These are phyloP conservation scores for Serripes groenlandicus DNA, from an alignment of 2,888 invertebrate species.

Conservation along the genomic window DNA sequence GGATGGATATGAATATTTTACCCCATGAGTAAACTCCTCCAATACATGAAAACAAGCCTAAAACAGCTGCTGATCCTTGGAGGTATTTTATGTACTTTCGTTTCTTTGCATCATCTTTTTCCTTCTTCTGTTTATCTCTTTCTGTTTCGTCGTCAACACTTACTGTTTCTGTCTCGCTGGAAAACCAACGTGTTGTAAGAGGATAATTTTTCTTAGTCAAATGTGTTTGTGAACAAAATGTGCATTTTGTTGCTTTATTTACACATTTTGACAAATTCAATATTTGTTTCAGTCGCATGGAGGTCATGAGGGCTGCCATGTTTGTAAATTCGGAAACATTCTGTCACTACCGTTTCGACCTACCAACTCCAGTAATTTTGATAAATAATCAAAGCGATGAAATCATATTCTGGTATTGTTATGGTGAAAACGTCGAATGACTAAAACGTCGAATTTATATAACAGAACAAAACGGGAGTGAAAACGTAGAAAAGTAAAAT, in stretches of 20 bases:
- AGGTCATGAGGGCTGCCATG: slow-evolving; percentile 50
- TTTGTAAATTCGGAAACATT: slow-evolving; percentile 12
- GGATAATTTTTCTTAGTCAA: background rate
- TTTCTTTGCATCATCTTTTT: slow-evolving; percentile 12
- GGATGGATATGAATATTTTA: too few species aligned
- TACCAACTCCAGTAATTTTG: background rate
- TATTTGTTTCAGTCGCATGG: slow-evolving; percentile 22
- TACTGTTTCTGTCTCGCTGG: background rate
- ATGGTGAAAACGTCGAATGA: too few species aligned
- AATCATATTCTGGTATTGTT: too few species aligned
- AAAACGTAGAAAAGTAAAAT: too few species aligned
- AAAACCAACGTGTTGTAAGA: background rate
- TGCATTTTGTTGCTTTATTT: background rate
- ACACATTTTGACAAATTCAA: background rate
- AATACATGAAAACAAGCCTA: background rate
- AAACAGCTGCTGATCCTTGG: background rate
- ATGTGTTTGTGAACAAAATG: background rate
- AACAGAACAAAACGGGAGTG: too few species aligned
- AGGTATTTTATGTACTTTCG: background rate
- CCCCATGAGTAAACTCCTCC: background rate
- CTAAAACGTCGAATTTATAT: too few species aligned
- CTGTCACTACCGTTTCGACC: background rate
- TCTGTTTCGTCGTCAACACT: slow-evolving; percentile 4
- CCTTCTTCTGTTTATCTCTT: slow-evolving; percentile 7
- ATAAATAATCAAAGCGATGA: too few species aligned